Percentiles rank a stretch among this genome's conserved stretches.
Conservation (phyloP, 2,113 vertebrate genomes). For the Etheostoma cragini region DNA sequence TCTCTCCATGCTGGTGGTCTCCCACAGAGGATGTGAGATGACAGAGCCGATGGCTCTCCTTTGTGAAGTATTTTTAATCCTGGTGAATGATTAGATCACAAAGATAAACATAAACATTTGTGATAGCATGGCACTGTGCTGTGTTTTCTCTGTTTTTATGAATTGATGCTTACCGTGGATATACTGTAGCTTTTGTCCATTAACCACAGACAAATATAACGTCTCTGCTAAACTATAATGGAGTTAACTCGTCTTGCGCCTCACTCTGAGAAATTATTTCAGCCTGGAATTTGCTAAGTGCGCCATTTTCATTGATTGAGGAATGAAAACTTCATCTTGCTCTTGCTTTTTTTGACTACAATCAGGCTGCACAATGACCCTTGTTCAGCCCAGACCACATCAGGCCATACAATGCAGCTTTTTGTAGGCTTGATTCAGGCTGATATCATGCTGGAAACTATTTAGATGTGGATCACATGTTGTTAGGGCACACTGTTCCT, state of each 20-base stretch:
- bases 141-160: not conserved
- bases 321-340: slow-evolving; percentile 56
- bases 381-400: slow-evolving; percentile 67
- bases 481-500: slow-evolving; percentile 70
- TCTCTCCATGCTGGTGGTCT: slow-evolving; percentile 66
- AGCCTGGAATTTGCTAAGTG: slow-evolving; percentile 70
- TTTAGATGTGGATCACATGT: slow-evolving; percentile 85
- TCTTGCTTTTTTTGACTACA: slow-evolving; percentile 45
- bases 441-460: slow-evolving; percentile 88
- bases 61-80: slow-evolving; percentile 71
- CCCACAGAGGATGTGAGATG: slow-evolving; percentile 72
- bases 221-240: slow-evolving; percentile 20
- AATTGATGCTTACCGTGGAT: not conserved
- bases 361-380: slow-evolving; percentile 73
- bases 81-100: slow-evolving; percentile 55
- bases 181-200: not conserved
- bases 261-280: slow-evolving; percentile 42
- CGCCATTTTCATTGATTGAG: slow-evolving; percentile 58
- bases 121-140: not conserved
- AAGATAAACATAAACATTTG: slow-evolving; percentile 29
- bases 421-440: slow-evolving; percentile 81
- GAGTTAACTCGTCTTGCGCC: slow-evolving; percentile 42
- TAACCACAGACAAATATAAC: not conserved
- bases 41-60: slow-evolving; percentile 56
- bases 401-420: slow-evolving; percentile 76